Conservation (phyloP, 2,113 vertebrate species). For the Leptobrachium ailaonicum region DNA sequence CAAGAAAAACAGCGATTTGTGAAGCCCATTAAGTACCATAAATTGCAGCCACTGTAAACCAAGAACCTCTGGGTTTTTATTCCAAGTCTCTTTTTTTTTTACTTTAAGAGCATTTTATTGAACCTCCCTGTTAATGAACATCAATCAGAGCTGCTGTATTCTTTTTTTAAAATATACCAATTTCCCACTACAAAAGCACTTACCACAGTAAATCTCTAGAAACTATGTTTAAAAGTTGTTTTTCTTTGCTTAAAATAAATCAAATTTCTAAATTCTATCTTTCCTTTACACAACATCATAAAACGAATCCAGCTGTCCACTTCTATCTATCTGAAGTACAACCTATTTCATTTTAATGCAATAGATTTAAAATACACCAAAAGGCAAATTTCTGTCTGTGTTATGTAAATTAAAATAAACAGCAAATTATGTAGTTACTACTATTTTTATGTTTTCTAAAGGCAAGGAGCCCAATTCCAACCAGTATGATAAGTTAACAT, state of each 20-base stretch:
- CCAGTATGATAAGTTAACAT: too few relatives aligned
- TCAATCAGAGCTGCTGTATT: not conserved
- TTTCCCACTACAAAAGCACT: slow-evolving; percentile 4
- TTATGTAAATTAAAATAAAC: too few relatives aligned
- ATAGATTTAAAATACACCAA: not conserved
- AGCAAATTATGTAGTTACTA: too few relatives aligned
- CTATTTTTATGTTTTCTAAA: too few relatives aligned
- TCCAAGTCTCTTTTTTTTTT: not conserved
- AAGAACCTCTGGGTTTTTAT: not conserved
- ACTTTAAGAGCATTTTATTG: not conserved
- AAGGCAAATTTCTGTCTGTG: too few relatives aligned
- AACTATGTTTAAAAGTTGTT: not conserved
- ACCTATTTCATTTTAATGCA: not conserved
- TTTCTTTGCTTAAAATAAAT: not conserved
- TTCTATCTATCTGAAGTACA: not conserved
- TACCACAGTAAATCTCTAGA: not conserved
- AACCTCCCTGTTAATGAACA: not conserved
- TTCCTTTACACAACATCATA: not conserved
- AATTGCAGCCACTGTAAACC: not conserved
- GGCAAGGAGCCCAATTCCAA: too few relatives aligned
- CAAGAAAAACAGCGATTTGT: not conserved
- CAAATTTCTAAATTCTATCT: not conserved
- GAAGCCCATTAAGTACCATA: not conserved
- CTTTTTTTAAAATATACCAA: not conserved
- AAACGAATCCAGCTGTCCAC: not conserved